Conservation (phyloP, 2,797 vertebrate species). For the Alosa sapidissima region DNA sequence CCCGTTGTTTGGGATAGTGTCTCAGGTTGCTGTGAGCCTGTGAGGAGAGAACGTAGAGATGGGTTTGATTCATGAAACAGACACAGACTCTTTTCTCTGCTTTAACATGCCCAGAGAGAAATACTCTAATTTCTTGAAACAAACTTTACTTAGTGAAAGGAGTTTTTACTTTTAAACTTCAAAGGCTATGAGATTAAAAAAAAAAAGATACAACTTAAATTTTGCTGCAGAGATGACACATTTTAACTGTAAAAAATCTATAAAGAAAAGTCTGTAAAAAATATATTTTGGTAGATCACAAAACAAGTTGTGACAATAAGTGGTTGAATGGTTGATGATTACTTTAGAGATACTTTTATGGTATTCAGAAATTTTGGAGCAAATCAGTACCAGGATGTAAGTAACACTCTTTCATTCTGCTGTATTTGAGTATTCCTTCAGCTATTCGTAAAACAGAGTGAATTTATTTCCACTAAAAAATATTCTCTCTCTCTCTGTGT, state of each 20-base stretch:
- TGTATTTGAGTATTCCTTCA: background rate
- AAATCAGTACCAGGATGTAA: too few species aligned
- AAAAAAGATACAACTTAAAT: background rate
- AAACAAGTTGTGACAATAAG: background rate
- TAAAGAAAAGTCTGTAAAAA: background rate
- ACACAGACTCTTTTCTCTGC: background rate
- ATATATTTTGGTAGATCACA: background rate
- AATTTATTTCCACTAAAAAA: too few species aligned
- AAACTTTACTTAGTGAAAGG: background rate
- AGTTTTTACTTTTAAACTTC: background rate
- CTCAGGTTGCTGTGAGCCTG: constrained; percentile 47
- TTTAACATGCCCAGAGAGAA: background rate
- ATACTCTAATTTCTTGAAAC: background rate
- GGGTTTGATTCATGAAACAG: background rate
- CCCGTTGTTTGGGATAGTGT: constrained; percentile 58
- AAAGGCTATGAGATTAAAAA: background rate
- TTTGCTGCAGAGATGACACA: background rate
- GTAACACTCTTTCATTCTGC: background rate
- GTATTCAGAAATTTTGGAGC: too few species aligned
- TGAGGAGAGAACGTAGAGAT: background rate
- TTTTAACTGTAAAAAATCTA: background rate
- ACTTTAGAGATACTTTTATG: background rate
- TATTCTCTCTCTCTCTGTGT: too few species aligned
- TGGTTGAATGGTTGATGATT: background rate
- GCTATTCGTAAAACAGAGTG: too few species aligned